Conservation (phyloP, 2,888 invertebrate species). For the Tridacna gigas region DNA sequence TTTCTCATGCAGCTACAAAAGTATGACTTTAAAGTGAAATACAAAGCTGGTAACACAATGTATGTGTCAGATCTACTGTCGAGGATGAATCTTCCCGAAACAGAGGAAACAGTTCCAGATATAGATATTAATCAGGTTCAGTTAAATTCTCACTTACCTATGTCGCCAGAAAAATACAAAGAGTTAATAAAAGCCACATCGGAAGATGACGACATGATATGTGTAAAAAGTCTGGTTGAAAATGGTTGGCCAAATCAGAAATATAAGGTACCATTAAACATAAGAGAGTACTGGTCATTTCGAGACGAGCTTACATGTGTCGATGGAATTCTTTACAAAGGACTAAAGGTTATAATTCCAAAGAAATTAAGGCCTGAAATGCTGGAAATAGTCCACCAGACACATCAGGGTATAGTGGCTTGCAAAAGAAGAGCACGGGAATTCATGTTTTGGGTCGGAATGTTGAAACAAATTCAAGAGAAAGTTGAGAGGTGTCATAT, state of each 20-base stretch:
- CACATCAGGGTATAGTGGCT: slow-evolving; percentile 40
- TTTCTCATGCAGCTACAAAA: slow-evolving; percentile 39
- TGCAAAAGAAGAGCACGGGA: slow-evolving; percentile 42
- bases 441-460: slow-evolving; percentile 37
- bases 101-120: slow-evolving; percentile 21
- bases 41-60: slow-evolving; percentile 56
- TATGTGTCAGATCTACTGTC: slow-evolving; percentile 48
- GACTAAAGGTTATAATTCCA: slow-evolving; percentile 32
- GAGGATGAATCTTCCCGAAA: slow-evolving; percentile 19
- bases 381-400: slow-evolving; percentile 31
- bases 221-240: slow-evolving; percentile 28
- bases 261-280: slow-evolving; percentile 22
- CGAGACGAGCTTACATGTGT: slow-evolving; percentile 52
- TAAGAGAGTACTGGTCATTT: slow-evolving; percentile 48
- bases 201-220: slow-evolving; percentile 40
- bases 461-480: slow-evolving; percentile 37
- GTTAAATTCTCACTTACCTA: slow-evolving; percentile 38
- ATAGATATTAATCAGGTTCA: slow-evolving; percentile 35
- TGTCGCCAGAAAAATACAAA: slow-evolving; percentile 32
- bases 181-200: slow-evolving; percentile 37
- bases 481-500: slow-evolving; percentile 34
- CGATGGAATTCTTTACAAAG: slow-evolving; percentile 56
- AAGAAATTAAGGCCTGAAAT: slow-evolving; percentile 26
- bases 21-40: slow-evolving; percentile 52
- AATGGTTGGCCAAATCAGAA: slow-evolving; percentile 57